Evolutionary conservation across 2,113 vertebrate genomes (phyloP).

Genomic region (Rhabdornis inornatus): DNA sequence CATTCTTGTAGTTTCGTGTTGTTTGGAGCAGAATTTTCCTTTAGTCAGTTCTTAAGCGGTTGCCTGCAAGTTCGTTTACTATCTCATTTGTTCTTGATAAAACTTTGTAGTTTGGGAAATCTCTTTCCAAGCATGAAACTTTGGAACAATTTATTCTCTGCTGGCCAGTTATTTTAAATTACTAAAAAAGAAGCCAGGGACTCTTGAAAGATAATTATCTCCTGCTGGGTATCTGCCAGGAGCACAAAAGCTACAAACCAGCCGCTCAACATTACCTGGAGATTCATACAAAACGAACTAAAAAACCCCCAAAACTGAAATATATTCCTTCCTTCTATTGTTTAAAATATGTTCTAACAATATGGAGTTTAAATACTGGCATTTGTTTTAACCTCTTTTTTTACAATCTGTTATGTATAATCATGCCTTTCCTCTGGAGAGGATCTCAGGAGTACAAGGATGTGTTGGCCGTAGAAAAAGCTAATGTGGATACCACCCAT

Average conservation of each 20-base stretch:
- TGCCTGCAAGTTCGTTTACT: background rate
- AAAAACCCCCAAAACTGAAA: background rate
- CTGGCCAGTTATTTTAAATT: background rate
- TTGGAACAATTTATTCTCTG: background rate
- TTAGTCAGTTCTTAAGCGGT: background rate
- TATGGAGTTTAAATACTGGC: background rate
- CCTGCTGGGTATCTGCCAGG: background rate
- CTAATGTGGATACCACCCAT: background rate
- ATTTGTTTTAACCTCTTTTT: background rate
- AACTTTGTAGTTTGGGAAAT: background rate
- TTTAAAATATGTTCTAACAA: background rate
- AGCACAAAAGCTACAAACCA: background rate
- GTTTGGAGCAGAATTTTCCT: background rate
- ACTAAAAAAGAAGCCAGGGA: background rate
- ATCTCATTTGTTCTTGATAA: background rate
- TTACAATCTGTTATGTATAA: background rate
- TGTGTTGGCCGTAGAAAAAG: background rate
- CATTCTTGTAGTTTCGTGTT: background rate
- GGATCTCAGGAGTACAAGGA: background rate
- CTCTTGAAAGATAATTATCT: slow-evolving; percentile 43
- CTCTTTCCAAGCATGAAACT: background rate
- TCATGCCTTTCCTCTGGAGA: background rate
- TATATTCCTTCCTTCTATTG: background rate
- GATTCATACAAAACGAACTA: background rate
- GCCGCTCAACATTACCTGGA: background rate